These are phyloP conservation scores for Phyllostomus discolor DNA, from an alignment of 2,113 vertebrate genomes.

Conservation along the genomic window DNA sequence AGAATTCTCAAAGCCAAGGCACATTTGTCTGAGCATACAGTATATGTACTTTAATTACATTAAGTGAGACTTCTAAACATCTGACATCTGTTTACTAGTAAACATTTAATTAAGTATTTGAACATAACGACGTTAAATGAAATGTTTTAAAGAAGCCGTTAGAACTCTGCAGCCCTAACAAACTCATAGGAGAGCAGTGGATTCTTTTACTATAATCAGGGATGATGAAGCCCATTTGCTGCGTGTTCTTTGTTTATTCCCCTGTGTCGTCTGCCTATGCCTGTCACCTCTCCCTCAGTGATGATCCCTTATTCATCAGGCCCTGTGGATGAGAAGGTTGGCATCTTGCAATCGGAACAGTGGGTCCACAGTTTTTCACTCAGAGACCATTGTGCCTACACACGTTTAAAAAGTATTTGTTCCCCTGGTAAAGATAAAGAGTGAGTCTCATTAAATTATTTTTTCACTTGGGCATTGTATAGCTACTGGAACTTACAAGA, in stretches of 20 bases:
- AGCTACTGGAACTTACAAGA: background rate
- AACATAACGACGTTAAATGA: constrained; percentile 40
- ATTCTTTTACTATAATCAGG: background rate
- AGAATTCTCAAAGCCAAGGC: constrained; percentile 56
- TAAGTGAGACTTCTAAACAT: constrained; percentile 66
- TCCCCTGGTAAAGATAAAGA: background rate
- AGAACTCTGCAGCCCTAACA: background rate
- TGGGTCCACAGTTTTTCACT: background rate
- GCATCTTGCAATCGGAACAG: background rate
- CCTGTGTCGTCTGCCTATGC: background rate
- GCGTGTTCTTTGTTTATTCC: background rate
- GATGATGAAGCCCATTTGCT: background rate
- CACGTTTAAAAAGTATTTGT: constrained; percentile 6
- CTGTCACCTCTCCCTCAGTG: background rate
- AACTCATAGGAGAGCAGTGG: background rate
- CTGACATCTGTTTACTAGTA: constrained; percentile 72
- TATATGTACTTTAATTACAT: constrained; percentile 69
- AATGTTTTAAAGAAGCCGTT: constrained; percentile 41
- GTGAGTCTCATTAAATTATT: background rate
- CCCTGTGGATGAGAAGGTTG: background rate
- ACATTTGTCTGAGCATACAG: constrained; percentile 61
- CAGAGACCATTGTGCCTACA: background rate
- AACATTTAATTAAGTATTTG: constrained; percentile 72
- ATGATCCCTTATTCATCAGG: background rate
- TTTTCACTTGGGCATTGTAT: background rate